phyloP scores from a whole-genome alignment of 1,140 invertebrate genomes.

The Megalopta genalis region DNA sequence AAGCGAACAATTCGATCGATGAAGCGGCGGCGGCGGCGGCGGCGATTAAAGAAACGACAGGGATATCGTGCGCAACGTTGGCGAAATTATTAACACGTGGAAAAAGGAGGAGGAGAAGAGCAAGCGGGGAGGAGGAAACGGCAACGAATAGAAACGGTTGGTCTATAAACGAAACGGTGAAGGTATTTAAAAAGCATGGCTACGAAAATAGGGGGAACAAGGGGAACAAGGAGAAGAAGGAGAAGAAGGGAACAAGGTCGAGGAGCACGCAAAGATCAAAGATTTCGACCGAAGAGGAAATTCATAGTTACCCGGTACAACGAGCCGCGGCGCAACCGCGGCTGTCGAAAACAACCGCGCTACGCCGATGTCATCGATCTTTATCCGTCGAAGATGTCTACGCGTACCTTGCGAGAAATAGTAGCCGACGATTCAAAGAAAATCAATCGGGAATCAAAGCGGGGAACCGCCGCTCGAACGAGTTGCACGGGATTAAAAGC shows the following conservation, averaged over 20 bases:
- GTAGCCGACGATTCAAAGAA: constrained; percentile 66
- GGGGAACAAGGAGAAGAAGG: constrained; percentile 38
- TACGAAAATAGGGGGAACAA: constrained; percentile 30
- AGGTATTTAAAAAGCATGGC: constrained; percentile 66
- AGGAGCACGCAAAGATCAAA: background rate
- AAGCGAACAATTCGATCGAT: background rate
- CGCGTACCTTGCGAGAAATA: constrained; percentile 49
- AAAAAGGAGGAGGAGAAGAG: background rate
- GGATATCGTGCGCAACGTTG: constrained; percentile 13
- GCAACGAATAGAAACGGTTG: constrained; percentile 59
- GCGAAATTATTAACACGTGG: constrained; percentile 24
- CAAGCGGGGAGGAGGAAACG: background rate
- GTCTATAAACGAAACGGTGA: constrained; percentile 72
- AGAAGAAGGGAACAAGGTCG: constrained; percentile 28
- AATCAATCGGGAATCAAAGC: constrained; percentile 60
- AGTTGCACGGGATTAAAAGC: constrained; percentile 13
- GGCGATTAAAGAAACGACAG: background rate
- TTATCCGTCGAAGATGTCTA: constrained; percentile 58
- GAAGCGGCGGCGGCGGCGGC: background rate
- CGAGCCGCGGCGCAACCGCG: background rate
- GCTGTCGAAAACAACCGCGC: background rate
- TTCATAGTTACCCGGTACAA: background rate
- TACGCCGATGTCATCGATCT: background rate
- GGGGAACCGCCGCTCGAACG: background rate
- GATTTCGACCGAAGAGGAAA: background rate